Conservation (phyloP, 2,888 invertebrate species). For the Cheilosia vernalis region DNA sequence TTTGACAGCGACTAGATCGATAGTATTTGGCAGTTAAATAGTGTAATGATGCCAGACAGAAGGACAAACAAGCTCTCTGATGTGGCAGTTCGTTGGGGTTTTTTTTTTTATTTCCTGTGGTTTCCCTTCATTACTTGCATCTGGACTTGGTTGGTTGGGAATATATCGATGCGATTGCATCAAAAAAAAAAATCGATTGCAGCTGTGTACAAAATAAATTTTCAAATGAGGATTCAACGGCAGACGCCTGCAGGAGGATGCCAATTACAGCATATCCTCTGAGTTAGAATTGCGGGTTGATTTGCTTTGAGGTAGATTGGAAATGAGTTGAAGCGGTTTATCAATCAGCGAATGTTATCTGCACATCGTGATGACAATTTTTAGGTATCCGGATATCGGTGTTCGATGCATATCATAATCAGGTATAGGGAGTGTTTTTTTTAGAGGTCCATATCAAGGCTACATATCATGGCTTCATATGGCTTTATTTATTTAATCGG, state of each 20-base stretch:
- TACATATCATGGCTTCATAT: no score
- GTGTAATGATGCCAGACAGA: neutral
- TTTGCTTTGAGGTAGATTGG: conserved; percentile 1
- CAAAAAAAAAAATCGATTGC: neutral
- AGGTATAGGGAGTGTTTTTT: no score
- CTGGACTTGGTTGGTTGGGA: neutral
- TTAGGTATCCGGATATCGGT: no score
- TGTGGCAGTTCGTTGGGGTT: neutral
- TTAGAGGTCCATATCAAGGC: no score
- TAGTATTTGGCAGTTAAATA: conserved; percentile 22
- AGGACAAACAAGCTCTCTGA: neutral
- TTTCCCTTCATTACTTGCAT: conserved; percentile 3
- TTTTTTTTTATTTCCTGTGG: neutral
- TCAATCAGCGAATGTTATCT: neutral
- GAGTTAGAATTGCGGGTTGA: neutral
- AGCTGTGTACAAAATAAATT: neutral
- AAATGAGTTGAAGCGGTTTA: neutral
- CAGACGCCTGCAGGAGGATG: neutral
- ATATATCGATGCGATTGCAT: conserved; percentile 19
- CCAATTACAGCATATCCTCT: neutral
- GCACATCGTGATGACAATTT: no score
- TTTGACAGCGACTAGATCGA: conserved; percentile 45
- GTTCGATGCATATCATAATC: no score
- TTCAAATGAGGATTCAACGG: neutral
- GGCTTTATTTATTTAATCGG: no score